Evolutionary conservation across 2,888 invertebrate genomes (phyloP), one percentile per base, ranked within the genome.

Genomic region (Drosophila formosana): DNA sequence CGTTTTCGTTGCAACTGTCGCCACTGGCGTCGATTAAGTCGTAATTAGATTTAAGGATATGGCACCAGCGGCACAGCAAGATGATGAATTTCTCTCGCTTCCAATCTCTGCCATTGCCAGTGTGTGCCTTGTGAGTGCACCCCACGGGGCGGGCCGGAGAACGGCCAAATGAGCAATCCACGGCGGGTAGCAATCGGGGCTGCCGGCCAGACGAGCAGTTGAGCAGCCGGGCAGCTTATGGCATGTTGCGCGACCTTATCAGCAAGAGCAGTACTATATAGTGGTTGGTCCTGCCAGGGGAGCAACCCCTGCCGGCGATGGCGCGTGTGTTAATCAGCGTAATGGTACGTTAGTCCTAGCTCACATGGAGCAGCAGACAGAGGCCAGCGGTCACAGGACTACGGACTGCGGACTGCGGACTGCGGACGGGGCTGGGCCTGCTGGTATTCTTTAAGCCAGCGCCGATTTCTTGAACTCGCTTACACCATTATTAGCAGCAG

Each of bases 21-120:
- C 91, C 88, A 90, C 80, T 91, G 90, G 90, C 90, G 90, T 89
- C 92, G 92, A 91, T 92, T 92, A 91, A 91, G 91, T 91, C 91
- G 91, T 91, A 91, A 91, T 91, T 91, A 92, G 92, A 92, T 91
- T 92, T 90, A 90, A 92, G 91, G 91, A 92, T 92, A 91, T 89
- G 90, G 84, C 91, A 90, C 91, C 91, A 90, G 91, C 82, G 84
- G 88, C 80, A 86, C 79, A 76, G 89, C 89, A 89, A 90, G 82
- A 89, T 90, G 90, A 90, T 90, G 90, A 90, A 90, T 90, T 91
- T 90, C 90, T 86, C 57, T 61, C 26, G 47, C 65, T 57, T 28
- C 65, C 67, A 69, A 53, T 53, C 74, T 66, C 41, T 11, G 32
- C 37, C 55, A 32, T 23, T 30, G 26, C 11, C 25, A 18, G n/a